Evolutionary conservation across 30 jellyfish, hydroid and myxozoan species (phyloP).

Genomic region (Mastigias papua): DNA sequence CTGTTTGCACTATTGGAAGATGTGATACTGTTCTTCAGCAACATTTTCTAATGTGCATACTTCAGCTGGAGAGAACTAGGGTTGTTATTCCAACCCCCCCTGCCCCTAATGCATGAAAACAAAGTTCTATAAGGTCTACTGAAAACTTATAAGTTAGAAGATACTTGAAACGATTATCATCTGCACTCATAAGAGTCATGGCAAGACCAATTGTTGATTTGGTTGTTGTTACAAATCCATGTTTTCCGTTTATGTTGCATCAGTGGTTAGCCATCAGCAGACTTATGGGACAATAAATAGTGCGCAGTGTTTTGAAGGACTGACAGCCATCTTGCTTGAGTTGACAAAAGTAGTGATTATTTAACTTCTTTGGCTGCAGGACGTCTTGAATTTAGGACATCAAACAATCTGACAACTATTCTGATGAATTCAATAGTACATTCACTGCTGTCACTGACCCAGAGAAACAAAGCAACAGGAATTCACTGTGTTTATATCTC

Average conservation of each 20-base stretch:
- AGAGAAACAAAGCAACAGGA: no score
- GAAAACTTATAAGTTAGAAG: conserved; percentile 39
- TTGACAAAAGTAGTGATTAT: conserved; percentile 38
- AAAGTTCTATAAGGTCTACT: conserved; percentile 36
- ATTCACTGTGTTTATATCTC: no score
- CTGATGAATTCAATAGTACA: conserved; percentile 41
- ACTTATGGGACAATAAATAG: neutral
- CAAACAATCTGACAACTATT: conserved; percentile 37
- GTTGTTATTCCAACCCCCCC: no score
- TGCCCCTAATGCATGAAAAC: conserved; percentile 56
- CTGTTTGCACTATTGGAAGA: conserved; percentile 55
- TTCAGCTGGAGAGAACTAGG: conserved; percentile 43
- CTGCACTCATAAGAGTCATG: conserved; percentile 13
- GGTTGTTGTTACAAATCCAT: conserved; percentile 57
- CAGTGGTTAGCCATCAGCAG: conserved; percentile 23
- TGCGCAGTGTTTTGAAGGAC: conserved; percentile 34
- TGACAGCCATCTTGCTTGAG: conserved; percentile 13
- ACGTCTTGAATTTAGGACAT: conserved; percentile 37
- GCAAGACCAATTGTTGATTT: conserved; percentile 41
- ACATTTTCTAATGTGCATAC: conserved; percentile 40
- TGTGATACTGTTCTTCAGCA: conserved; percentile 22
- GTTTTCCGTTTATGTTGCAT: conserved; percentile 42
- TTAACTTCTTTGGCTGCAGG: conserved; percentile 38
- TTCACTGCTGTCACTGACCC: no score
- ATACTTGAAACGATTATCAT: conserved; percentile 37